These are phyloP conservation scores for Phthorimaea operculella DNA, from an alignment of 1,140 invertebrate species.

Conservation along the genomic window DNA sequence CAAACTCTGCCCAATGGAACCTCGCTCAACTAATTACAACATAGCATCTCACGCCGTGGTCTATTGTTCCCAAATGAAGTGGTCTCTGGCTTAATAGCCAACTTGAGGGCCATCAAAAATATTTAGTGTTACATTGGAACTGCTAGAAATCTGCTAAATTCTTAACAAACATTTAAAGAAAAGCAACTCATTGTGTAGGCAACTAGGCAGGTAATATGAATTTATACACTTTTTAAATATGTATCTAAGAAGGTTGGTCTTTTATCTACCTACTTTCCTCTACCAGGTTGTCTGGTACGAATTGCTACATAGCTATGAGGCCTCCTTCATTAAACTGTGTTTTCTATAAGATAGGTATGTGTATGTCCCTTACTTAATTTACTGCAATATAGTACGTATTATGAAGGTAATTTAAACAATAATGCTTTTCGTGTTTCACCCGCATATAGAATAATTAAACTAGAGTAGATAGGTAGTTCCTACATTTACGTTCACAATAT, in stretches of 20 bases:
- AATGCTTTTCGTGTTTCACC: no score
- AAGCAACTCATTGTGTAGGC: not conserved
- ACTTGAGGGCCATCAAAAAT: slow-evolving; percentile 9
- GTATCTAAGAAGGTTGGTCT: not conserved
- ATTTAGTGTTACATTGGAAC: not conserved
- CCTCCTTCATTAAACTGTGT: no score
- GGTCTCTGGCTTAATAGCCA: slow-evolving; percentile 10
- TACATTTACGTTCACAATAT: not conserved
- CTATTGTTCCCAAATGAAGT: slow-evolving; percentile 19
- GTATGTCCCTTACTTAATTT: no score
- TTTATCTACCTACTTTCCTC: not conserved
- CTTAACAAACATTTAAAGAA: not conserved
- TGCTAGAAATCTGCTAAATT: not conserved
- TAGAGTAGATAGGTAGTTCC: no score
- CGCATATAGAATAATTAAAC: no score
- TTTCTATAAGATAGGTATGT: no score
- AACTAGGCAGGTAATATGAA: not conserved
- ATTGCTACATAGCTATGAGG: no score
- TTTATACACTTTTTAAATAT: not conserved
- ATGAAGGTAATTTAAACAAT: not conserved
- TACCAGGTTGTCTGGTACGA: no score
- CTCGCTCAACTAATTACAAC: slow-evolving; percentile 9
- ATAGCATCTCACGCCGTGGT: slow-evolving; percentile 24
- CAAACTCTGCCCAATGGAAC: slow-evolving; percentile 1
- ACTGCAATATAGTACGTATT: not conserved